Conservation (phyloP, 64 coral and sea anemone genomes). For the Actinia equina region DNA sequence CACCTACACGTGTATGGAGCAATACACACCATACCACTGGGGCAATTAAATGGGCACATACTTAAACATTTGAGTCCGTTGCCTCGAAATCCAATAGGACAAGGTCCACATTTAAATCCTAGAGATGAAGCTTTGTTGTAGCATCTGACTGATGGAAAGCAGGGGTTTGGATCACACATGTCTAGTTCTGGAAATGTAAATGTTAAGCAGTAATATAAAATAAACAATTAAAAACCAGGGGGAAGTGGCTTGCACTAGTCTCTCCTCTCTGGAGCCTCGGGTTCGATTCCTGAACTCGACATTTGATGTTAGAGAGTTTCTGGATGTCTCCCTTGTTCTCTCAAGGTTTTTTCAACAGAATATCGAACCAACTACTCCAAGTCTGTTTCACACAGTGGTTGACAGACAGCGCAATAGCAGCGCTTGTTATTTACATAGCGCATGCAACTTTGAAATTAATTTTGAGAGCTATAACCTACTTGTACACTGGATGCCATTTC, state of each 20-base stretch:
- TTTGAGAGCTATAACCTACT: slow-evolving; percentile 39
- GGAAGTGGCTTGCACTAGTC: too few species aligned
- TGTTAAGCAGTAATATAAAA: background rate
- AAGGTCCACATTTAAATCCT: slow-evolving; percentile 82
- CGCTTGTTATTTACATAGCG: too few species aligned
- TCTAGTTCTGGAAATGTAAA: slow-evolving; percentile 37
- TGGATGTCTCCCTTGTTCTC: too few species aligned
- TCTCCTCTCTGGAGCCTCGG: too few species aligned
- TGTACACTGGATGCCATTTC: slow-evolving; percentile 74
- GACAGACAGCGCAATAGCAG: too few species aligned
- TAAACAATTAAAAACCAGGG: background rate
- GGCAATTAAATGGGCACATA: slow-evolving; percentile 67
- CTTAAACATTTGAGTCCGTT: slow-evolving; percentile 61
- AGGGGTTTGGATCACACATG: slow-evolving; percentile 52
- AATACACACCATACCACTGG: slow-evolving; percentile 73
- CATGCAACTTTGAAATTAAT: too few species aligned
- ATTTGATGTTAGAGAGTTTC: too few species aligned
- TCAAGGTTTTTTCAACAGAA: too few species aligned
- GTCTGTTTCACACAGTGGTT: too few species aligned
- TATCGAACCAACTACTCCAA: too few species aligned
- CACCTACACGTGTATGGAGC: slow-evolving; percentile 59
- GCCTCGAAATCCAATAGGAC: slow-evolving; percentile 69
- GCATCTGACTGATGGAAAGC: slow-evolving; percentile 59
- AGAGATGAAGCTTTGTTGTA: slow-evolving; percentile 4
- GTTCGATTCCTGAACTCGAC: too few species aligned